Conservation (phyloP, 1,140 invertebrate species). For the Scaptomyza montana region DNA sequence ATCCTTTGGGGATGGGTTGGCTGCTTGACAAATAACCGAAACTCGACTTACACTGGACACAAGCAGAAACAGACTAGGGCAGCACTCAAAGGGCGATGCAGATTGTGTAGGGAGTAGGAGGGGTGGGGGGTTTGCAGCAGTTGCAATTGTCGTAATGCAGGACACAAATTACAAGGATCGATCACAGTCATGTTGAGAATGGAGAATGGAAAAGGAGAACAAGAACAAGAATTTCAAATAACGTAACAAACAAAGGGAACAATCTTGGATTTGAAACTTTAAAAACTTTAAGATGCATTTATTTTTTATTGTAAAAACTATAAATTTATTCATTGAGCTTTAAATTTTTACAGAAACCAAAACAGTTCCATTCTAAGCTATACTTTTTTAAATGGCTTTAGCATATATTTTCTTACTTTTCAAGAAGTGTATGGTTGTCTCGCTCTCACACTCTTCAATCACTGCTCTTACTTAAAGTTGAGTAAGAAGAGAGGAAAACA, state of each 20-base stretch:
- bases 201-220: neutral
- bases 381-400: no score
- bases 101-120: no score
- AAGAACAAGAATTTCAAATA: neutral
- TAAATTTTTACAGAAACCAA: no score
- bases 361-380: no score
- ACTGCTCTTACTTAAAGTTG: neutral
- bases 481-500: neutral
- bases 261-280: neutral
- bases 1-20: neutral
- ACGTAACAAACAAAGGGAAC: neutral
- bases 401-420: no score
- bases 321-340: no score
- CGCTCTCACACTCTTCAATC: no score
- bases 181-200: slow-evolving; percentile 3
- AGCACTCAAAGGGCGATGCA: neutral
- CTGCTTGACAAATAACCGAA: slow-evolving; percentile 40
- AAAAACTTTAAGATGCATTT: no score
- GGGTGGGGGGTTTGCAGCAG: neutral
- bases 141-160: neutral
- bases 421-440: no score
- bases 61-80: neutral
- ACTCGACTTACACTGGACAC: slow-evolving; percentile 4
- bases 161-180: slow-evolving; percentile 9
- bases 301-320: no score